Conservation (phyloP, 2,113 vertebrate genomes). For the Lophura nycthemera region DNA sequence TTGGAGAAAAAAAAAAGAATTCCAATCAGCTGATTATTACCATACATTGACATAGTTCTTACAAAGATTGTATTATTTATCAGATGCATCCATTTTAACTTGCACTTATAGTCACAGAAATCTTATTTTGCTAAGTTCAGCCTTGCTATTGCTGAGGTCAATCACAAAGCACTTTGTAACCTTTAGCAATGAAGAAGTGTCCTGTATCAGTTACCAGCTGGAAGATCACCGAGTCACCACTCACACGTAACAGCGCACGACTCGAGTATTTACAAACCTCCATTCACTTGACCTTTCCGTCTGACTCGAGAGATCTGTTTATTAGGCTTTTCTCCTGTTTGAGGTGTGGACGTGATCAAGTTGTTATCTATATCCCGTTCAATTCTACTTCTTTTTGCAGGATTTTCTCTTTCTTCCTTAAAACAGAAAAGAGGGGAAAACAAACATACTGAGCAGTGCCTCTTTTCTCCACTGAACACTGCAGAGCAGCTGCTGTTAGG, state of each 20-base stretch:
- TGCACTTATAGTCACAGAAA: background rate
- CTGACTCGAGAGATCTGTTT: slow-evolving; percentile 86
- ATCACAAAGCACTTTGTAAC: accelerated
- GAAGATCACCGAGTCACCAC: accelerated
- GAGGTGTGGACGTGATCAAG: slow-evolving; percentile 91
- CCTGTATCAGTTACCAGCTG: accelerated
- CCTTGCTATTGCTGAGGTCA: background rate
- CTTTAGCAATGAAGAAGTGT: accelerated
- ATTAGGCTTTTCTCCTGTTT: slow-evolving; percentile 82
- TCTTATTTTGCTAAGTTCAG: background rate
- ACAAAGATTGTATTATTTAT: background rate
- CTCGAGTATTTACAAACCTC: slow-evolving; percentile 80
- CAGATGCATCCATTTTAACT: background rate
- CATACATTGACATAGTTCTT: background rate
- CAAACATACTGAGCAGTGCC: slow-evolving; percentile 47
- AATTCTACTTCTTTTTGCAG: slow-evolving; percentile 89
- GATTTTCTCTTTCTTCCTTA: slow-evolving; percentile 92
- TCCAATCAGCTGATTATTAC: background rate
- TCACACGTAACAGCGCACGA: accelerated
- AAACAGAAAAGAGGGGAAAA: slow-evolving; percentile 33
- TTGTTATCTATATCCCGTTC: slow-evolving; percentile 92
- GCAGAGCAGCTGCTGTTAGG: background rate
- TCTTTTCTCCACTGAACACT: background rate
- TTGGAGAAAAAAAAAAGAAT: background rate
- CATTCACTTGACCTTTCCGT: slow-evolving; percentile 90